Base-by-base conservation (phyloP, 2,113 vertebrate species). In the Corapipo altera region DNA sequence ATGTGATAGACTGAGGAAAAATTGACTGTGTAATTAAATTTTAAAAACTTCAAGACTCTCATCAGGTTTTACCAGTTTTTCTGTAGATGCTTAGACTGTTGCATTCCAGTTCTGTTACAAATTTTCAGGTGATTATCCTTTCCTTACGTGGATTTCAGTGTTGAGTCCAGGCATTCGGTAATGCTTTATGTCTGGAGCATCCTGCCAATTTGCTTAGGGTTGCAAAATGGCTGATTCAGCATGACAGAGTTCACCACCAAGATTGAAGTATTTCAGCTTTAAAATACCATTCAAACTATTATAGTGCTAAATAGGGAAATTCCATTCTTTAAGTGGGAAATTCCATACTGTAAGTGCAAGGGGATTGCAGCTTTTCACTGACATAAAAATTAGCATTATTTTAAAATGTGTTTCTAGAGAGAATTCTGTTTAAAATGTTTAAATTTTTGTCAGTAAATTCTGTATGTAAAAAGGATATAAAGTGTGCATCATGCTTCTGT, bases 401-500 rank as follows among this genome's bases (percentile, higher is more conserved):
- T 89, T 57, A 21, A 71, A 67, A 61, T 73, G 11, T 19, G 2
- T 64, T 93, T 75, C 24, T 77, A 15, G 41, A 69, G 9, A 57
- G 26, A 70, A 44, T 51, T 10, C 28, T 55, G 32, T 74, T 70
- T n/a, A 44, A 43, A 48, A 22, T 7, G 33, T 57, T 54, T 24
- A 41, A 26, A 2, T 59, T 79, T 87, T 44, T 71, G 26, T 43
- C 0, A 2, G 6, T 73, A 23, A 41, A 48, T 46, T 72, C 85
- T 16, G 1, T 54, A 14, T 10, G 2, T 79, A 11, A 43, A 49
- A 52, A 81, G 32, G 26, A 23, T 33, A 81, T 81, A 2, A 80
- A 86, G 15, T 32, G 9, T 65, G 18, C 10, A 13, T 73, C 0
- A 0, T 62, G 13, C 12, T 67, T 39, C 21, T 73, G 27, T 69